Conservation (phyloP, 23 tunicate genomes). For the Trididemnum miniatum region DNA sequence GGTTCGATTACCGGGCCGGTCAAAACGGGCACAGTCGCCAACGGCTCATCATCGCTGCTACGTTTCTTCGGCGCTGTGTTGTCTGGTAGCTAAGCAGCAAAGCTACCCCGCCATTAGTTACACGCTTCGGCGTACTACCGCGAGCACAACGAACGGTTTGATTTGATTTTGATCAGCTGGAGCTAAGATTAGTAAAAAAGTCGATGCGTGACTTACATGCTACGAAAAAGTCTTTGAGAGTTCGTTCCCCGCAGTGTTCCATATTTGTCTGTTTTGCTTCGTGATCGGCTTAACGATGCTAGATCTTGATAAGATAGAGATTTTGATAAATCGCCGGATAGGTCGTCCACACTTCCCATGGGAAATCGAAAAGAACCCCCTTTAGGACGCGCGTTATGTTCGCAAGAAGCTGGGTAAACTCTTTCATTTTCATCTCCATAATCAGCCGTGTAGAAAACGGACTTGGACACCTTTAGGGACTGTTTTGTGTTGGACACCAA, state of each 20-base stretch:
- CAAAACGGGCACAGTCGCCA: too few species aligned
- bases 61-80: too few species aligned
- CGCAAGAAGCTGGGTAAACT: constrained; percentile 17
- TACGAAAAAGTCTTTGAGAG: not conserved
- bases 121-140: too few species aligned
- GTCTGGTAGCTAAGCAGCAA: too few species aligned
- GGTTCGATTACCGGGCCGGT: too few species aligned
- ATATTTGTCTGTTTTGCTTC: not conserved
- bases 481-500: not conserved
- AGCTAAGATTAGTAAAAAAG: too few species aligned
- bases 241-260: constrained; percentile 1
- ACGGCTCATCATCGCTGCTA: too few species aligned
- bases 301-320: not conserved
- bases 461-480: not conserved
- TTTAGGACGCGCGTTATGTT: not conserved
- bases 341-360: not conserved
- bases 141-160: too few species aligned
- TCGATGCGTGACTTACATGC: constrained; percentile 20
- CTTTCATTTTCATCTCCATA: not conserved
- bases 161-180: too few species aligned
- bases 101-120: too few species aligned
- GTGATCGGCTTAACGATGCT: not conserved
- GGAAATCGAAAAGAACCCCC: too few species aligned
- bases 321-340: not conserved
- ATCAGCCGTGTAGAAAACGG: not conserved